Percentiles rank a stretch among this genome's conserved stretches.
These are phyloP conservation scores for Cossypha caffra DNA, from an alignment of 2,797 vertebrate genomes.

Conservation along the genomic window DNA sequence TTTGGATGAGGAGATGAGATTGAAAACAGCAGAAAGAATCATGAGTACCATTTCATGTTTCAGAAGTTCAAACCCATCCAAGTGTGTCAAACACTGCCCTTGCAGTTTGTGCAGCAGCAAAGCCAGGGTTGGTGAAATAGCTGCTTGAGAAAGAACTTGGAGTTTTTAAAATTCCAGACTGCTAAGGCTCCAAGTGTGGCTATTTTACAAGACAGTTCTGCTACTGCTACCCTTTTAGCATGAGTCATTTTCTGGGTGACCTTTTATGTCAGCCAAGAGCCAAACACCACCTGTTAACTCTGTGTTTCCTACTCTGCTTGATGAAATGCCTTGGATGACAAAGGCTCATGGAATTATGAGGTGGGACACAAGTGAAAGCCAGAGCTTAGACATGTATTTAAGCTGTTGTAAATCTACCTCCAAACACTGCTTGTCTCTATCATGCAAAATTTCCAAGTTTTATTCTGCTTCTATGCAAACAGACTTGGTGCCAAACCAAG, in stretches of 20 bases:
- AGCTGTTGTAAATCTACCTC: neutral
- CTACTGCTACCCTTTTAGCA: conserved; percentile 21
- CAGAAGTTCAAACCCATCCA: neutral
- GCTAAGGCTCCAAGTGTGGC: neutral
- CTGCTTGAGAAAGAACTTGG: neutral
- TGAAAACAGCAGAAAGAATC: neutral
- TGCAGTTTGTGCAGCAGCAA: neutral
- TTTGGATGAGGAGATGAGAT: neutral
- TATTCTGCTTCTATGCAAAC: neutral
- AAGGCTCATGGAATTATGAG: neutral
- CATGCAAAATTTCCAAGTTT: neutral
- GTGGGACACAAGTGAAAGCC: neutral
- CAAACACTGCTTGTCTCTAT: neutral
- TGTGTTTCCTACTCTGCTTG: conserved; percentile 4
- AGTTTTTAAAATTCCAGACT: neutral
- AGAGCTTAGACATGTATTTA: neutral
- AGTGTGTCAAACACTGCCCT: neutral
- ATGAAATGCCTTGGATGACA: neutral
- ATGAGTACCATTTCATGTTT: neutral
- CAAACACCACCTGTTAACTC: conserved; percentile 58
- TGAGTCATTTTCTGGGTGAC: conserved; percentile 38
- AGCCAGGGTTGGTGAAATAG: neutral
- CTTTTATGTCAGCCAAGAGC: conserved; percentile 60
- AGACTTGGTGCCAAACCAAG: neutral
- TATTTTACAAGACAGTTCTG: neutral